Evolutionary conservation across 2,888 invertebrate genomes (phyloP), one percentile per base, ranked within the genome.

Genomic region (Diadromus collaris): DNA sequence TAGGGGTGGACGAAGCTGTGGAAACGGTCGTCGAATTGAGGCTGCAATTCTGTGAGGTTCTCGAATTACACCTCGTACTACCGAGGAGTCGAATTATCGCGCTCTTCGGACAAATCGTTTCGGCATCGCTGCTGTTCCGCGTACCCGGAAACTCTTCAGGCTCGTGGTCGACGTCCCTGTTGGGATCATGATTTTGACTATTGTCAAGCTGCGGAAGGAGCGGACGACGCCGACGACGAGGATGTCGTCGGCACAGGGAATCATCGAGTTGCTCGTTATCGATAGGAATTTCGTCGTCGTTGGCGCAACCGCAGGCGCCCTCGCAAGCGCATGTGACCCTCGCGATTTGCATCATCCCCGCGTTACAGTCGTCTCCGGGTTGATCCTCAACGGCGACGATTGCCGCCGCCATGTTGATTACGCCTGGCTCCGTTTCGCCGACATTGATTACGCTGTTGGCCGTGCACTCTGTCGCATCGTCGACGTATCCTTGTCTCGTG

Each of bases 291-390:
- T 24, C 48, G 2, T 61, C 48, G 2, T 60, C 76, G 19, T 76
- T 80, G 38, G 85, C 86, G 68, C 89, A 90, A 2, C 88, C 88
- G 72, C 89, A 89, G 29, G 90, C 89, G 0, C 90, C 89, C 19
- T 87, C 86, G 83, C 90, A 90, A 3, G 80, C 81, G 67, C 89
- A 88, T 19, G n/a, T 29, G 5, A 19, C 9, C 34, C 19, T 27
- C 34, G 29, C 60, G 13, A 3, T 32, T 34, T 58, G 29, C 34
- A 29, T 60, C 48, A 16, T 60, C 10, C 32, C 46, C 24, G 16
- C 34, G 19, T 10, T 29, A n/a, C n/a, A 6, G 19, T 60, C 67
- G 13, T 56, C 61, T 21, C 46, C 27, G 71, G 54, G 29, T 16
- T 38, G 32, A 29, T 54, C 75, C 16, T 51, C 65, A 60, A 44